These are phyloP conservation scores for Drosophila anomalata DNA, from an alignment of 2,888 invertebrate species.

Conservation along the genomic window DNA sequence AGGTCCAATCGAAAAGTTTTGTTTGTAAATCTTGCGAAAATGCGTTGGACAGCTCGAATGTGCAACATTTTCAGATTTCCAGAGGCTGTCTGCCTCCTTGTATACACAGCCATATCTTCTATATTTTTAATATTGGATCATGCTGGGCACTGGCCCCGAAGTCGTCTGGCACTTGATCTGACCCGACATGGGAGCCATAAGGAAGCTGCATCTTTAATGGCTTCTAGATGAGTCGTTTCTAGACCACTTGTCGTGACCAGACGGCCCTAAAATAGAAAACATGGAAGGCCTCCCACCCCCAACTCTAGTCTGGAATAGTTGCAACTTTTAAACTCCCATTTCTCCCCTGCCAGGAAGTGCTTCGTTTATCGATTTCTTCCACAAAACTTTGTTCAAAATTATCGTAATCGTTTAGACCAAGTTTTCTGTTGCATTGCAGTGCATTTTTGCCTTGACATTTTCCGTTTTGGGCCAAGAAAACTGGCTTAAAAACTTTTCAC, in stretches of 20 bases:
- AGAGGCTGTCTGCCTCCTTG: constrained; percentile 8
- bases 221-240: constrained; percentile 23
- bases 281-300: not conserved
- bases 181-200: constrained; percentile 30
- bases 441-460: constrained; percentile 47
- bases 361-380: constrained; percentile 18
- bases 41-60: constrained; percentile 37
- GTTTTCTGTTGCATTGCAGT: constrained; percentile 26
- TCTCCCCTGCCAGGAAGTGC: constrained; percentile 1
- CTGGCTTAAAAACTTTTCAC: constrained; percentile 21
- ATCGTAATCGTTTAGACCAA: constrained; percentile 32
- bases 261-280: not conserved
- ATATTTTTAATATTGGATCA: constrained; percentile 25
- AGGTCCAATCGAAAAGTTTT: constrained; percentile 33
- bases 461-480: constrained; percentile 16
- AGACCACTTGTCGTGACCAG: constrained; percentile 25
- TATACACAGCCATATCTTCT: constrained; percentile 3
- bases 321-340: constrained; percentile 15
- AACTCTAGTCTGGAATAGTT: not conserved
- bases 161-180: constrained; percentile 46
- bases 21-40: constrained; percentile 47
- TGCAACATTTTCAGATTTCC: constrained; percentile 26
- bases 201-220: constrained; percentile 51
- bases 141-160: constrained; percentile 2
- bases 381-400: constrained; percentile 15